Conservation (phyloP, 37 sponge, comb jelly and placozoan genomes). For the Bolinopsis microptera region DNA sequence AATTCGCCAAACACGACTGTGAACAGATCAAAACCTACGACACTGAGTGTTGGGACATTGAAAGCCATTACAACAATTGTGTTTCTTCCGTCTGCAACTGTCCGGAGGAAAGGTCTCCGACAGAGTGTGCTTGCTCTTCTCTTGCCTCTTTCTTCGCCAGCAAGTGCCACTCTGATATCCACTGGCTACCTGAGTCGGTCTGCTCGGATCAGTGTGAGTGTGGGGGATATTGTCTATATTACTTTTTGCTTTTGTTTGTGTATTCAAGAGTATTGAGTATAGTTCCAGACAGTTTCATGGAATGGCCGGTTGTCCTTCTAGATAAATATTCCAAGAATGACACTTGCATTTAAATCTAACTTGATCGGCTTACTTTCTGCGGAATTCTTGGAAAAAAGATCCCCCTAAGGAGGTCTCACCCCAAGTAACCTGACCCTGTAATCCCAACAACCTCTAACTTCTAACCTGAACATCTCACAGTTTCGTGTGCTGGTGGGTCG, state of each 20-base stretch:
- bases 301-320: too few species aligned
- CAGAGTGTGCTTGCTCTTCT: background rate
- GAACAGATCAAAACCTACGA: background rate
- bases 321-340: too few species aligned
- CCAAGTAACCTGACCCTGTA: too few species aligned
- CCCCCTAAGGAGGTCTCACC: too few species aligned
- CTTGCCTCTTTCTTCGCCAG: background rate
- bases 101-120: background rate
- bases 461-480: slow-evolving; percentile 1
- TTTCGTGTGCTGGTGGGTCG: background rate
- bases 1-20: background rate
- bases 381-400: too few species aligned
- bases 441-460: too few species aligned
- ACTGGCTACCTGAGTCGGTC: background rate
- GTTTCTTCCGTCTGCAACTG: background rate
- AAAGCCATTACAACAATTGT: background rate
- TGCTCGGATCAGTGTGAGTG: background rate
- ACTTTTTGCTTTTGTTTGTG: too few species aligned
- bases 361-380: too few species aligned
- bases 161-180: background rate
- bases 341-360: too few species aligned
- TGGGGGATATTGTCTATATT: too few species aligned
- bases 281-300: too few species aligned
- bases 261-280: too few species aligned
- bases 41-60: background rate